Conservation (phyloP, 2,797 vertebrate genomes). For the Anomalospiza imberbis region DNA sequence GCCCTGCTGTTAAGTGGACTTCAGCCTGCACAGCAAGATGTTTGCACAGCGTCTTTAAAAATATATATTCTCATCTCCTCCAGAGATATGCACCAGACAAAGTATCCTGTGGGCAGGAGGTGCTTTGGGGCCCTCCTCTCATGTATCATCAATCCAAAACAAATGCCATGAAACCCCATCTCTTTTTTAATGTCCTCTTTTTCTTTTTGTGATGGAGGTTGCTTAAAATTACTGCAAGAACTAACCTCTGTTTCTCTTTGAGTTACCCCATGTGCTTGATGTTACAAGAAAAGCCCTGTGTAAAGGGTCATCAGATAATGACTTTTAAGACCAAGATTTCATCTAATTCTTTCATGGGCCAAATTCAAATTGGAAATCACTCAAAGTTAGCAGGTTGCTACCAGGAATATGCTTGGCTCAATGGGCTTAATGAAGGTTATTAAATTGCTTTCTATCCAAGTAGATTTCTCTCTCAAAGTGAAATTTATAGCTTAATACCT, state of each 20-base stretch:
- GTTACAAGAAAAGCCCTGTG: background rate
- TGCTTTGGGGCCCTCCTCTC: background rate
- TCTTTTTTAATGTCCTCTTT: background rate
- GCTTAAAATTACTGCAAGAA: background rate
- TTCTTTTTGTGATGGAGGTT: background rate
- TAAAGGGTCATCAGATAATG: background rate
- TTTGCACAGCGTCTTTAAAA: slow-evolving; percentile 5
- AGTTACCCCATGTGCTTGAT: background rate
- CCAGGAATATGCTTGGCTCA: background rate
- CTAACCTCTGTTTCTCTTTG: background rate
- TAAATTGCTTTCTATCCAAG: background rate
- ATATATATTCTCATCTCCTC: background rate
- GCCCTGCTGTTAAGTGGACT: background rate
- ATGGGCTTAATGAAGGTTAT: background rate
- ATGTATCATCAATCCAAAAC: background rate
- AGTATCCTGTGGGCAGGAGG: background rate
- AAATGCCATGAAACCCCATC: background rate
- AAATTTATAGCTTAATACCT: slow-evolving; percentile 26
- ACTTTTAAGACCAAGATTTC: background rate
- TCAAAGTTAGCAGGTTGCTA: background rate
- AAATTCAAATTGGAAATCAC: background rate
- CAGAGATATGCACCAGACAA: background rate
- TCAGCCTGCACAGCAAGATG: slow-evolving; percentile 1
- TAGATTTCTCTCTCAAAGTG: background rate
- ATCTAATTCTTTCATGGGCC: background rate